A percentile compares a stretch with the other conserved stretches of the same genome.
Evolutionary conservation across 2,888 invertebrate species (phyloP).

Genomic region (Exocentrus adspersus): DNA sequence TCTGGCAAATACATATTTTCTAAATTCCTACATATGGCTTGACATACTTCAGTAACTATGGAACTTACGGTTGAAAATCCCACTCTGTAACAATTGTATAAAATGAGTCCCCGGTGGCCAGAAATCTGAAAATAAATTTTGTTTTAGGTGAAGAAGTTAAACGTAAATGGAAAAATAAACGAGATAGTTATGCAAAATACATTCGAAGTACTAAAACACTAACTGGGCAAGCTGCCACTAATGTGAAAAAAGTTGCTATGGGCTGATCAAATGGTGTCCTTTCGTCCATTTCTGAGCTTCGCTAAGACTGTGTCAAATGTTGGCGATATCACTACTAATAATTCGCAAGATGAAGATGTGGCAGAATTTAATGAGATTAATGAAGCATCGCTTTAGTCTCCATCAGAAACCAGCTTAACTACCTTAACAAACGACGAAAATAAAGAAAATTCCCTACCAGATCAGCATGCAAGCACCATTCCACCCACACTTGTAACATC

Average conservation of each 20-base stretch:
- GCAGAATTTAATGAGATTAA: neutral
- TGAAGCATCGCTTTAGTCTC: too few relatives aligned
- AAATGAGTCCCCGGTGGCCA: conserved; percentile 40
- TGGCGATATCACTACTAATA: neutral
- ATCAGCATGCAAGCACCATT: neutral
- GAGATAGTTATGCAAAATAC: conserved; percentile 37
- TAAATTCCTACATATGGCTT: conserved; percentile 47
- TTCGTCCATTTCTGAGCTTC: conserved; percentile 23
- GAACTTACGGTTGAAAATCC: too few relatives aligned
- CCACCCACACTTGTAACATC: neutral
- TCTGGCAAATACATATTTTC: conserved; percentile 38
- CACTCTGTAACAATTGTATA: conserved; percentile 38
- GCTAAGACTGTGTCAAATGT: conserved; percentile 28
- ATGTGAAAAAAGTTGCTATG: conserved; percentile 17
- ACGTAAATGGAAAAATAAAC: conserved; percentile 41
- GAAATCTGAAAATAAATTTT: conserved; percentile 38
- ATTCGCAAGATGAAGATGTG: too few relatives aligned
- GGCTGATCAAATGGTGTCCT: conserved; percentile 25
- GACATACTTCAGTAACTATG: conserved; percentile 48
- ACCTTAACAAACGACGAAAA: neutral
- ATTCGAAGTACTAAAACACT: conserved; percentile 30
- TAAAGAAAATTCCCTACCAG: conserved; percentile 2
- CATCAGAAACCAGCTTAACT: neutral
- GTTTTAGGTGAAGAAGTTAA: conserved; percentile 39
- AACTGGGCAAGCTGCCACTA: conserved; percentile 29